phyloP scores from a whole-genome alignment of 1,140 invertebrate genomes.

The Meteorus sp. region DNA sequence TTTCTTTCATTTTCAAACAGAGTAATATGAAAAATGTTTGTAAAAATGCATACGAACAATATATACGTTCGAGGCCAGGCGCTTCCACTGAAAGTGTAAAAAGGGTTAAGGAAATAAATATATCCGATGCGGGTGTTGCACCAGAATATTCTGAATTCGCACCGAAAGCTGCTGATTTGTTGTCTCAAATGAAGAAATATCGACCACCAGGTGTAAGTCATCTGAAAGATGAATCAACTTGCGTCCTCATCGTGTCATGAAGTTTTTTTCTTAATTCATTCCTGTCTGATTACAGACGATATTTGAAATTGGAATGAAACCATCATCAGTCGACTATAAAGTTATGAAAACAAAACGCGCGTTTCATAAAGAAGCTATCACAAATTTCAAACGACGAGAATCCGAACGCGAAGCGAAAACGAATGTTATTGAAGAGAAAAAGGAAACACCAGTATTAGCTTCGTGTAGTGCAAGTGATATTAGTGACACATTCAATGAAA shows the following conservation, averaged over 20 bases:
- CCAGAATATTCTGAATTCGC: constrained; percentile 43
- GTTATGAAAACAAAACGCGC: constrained; percentile 74
- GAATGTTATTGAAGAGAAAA: constrained; percentile 37
- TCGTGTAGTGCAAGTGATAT: constrained; percentile 49
- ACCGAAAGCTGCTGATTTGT: constrained; percentile 56
- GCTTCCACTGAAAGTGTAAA: constrained; percentile 89
- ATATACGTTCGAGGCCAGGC: constrained; percentile 80
- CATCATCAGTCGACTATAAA: constrained; percentile 72
- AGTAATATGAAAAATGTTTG: constrained; percentile 75
- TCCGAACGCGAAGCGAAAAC: constrained; percentile 54
- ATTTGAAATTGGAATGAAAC: constrained; percentile 86
- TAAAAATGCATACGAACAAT: constrained; percentile 89
- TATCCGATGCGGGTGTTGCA: constrained; percentile 58
- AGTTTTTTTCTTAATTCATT: constrained; percentile 19
- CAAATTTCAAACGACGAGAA: constrained; percentile 51
- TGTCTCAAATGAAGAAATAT: constrained; percentile 81
- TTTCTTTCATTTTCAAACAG: constrained; percentile 53
- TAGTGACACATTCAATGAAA: constrained; percentile 53
- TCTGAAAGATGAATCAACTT: too few relatives aligned
- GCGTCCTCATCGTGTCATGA: too few relatives aligned
- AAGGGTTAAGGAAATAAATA: constrained; percentile 72
- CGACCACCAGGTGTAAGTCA: constrained; percentile 80
- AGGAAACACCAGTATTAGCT: constrained; percentile 33
- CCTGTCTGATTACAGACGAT: constrained; percentile 75
- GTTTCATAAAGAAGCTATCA: constrained; percentile 66